Conservation (phyloP, 2,113 vertebrate genomes). For the Peromyscus leucopus region DNA sequence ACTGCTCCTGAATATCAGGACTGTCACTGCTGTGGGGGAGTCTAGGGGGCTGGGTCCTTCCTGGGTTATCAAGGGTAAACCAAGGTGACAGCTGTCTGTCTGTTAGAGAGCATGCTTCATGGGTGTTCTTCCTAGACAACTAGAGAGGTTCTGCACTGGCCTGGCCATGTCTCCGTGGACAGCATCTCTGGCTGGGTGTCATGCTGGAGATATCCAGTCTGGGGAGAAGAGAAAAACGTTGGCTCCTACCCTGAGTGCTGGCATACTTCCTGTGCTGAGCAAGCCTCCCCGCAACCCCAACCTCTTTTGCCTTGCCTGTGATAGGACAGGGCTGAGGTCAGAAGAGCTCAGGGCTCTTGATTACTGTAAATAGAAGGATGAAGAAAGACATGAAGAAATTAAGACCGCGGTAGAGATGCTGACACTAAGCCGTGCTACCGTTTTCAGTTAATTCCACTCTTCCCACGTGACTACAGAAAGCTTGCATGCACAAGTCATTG, state of each 20-base stretch:
- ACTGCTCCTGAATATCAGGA: background rate
- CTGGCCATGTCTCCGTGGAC: background rate
- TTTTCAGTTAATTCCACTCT: background rate
- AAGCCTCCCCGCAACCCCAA: background rate
- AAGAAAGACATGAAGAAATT: background rate
- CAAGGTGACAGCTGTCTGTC: accelerated
- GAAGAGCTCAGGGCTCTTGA: background rate
- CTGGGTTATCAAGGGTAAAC: accelerated
- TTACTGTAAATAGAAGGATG: background rate
- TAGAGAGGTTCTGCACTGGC: background rate
- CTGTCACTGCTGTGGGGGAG: background rate
- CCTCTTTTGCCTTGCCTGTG: background rate
- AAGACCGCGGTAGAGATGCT: background rate
- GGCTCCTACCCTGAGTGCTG: background rate
- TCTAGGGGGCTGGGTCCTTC: accelerated
- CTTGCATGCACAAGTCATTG: too few relatives aligned
- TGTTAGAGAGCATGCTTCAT: background rate
- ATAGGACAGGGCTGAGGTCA: background rate
- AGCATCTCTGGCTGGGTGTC: background rate
- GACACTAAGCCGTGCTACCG: background rate
- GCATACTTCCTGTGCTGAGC: background rate
- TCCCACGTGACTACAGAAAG: background rate
- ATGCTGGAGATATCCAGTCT: accelerated
- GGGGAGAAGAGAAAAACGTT: background rate
- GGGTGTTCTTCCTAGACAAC: background rate